Conservation (phyloP, 1,140 invertebrate species). For the Zaprionus nigranus region DNA sequence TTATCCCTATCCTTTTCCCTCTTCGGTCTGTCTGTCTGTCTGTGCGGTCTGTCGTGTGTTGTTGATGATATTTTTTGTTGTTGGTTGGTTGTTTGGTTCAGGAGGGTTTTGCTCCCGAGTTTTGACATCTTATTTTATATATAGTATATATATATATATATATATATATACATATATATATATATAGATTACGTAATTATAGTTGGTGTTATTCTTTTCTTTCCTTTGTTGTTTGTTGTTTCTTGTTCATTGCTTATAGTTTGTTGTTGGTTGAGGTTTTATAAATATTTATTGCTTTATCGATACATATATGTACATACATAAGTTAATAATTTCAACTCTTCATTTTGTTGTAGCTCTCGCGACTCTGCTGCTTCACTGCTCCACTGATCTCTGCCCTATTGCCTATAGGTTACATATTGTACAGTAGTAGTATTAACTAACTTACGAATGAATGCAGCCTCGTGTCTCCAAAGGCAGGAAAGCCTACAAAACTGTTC, state of each 20-base stretch:
- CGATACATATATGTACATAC: constrained; percentile 23
- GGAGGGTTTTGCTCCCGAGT: constrained; percentile 1
- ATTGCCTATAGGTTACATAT: constrained; percentile 8
- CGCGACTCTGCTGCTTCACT: neutral
- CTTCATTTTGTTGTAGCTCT: neutral
- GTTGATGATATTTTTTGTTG: constrained; percentile 11
- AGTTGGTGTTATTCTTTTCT: constrained; percentile 30
- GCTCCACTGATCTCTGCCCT: constrained; percentile 1
- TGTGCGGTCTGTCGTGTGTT: constrained; percentile 40
- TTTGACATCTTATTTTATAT: constrained; percentile 17
- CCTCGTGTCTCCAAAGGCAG: neutral
- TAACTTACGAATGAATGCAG: constrained; percentile 26
- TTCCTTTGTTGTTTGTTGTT: constrained; percentile 20
- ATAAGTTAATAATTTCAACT: constrained; percentile 18
- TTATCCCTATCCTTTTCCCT: constrained; percentile 1
- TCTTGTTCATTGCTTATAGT: constrained; percentile 25
- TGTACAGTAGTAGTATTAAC: constrained; percentile 7
- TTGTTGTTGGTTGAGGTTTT: constrained; percentile 32
- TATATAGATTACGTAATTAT: constrained; percentile 26
- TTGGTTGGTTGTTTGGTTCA: constrained; percentile 23
- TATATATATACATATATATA: constrained; percentile 4
- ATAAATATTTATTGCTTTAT: constrained; percentile 41
- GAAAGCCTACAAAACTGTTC: constrained; percentile 8
- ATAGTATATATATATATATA: constrained; percentile 16
- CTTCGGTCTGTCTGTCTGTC: constrained; percentile 32